A percentile compares a stretch with the other conserved stretches of the same genome.
Conservation (phyloP, 2,113 vertebrate genomes). For the Arizona elegans region DNA sequence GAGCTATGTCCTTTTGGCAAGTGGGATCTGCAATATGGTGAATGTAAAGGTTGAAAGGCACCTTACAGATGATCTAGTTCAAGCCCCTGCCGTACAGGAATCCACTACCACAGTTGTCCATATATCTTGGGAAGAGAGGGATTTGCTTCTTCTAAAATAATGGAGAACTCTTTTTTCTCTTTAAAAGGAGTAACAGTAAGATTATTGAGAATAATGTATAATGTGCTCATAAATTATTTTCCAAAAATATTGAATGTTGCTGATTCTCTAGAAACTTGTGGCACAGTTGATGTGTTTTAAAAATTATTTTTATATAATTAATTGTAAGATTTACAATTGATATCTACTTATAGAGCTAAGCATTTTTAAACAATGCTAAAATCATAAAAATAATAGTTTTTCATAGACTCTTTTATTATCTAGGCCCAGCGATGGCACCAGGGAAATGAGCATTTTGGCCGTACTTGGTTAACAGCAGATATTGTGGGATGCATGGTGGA, state of each 20-base stretch:
- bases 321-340: conserved; percentile 32
- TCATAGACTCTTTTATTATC: conserved; percentile 29
- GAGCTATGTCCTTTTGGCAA: not conserved
- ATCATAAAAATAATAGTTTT: not conserved
- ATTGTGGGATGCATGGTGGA: conserved; percentile 96
- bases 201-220: not conserved
- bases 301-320: conserved; percentile 1
- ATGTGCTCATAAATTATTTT: not conserved
- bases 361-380: not conserved
- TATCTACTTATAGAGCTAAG: not conserved
- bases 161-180: not conserved
- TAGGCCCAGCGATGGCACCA: conserved; percentile 96
- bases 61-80: not conserved
- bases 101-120: not conserved
- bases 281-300: not conserved
- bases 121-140: not conserved
- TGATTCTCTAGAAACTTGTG: not conserved
- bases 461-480: conserved; percentile 86
- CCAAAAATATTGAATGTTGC: not conserved
- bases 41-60: not conserved
- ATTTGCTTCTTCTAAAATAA: not conserved
- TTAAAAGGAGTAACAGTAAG: not conserved
- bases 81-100: not conserved
- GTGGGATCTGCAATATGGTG: not conserved
- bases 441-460: conserved; percentile 94